Evolutionary conservation across 2,888 invertebrate genomes (phyloP).

Genomic region (Drosophila infuscata): DNA sequence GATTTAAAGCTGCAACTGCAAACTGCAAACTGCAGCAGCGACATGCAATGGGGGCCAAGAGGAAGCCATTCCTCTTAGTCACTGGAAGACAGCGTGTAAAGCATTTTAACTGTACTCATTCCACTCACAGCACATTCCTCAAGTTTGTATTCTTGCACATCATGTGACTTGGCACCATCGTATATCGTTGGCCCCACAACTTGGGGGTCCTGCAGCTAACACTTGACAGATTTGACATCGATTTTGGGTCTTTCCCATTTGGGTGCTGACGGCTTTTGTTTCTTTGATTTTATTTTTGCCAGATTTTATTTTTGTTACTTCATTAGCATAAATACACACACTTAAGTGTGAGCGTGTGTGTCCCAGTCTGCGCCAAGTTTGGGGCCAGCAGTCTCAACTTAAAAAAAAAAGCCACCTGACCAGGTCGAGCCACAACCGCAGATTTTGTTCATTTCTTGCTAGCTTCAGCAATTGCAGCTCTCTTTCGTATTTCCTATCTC

Average conservation of each 20-base stretch:
- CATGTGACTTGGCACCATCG: slow-evolving; percentile 31
- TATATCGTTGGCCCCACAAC: slow-evolving; percentile 33
- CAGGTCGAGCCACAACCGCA: slow-evolving; percentile 36
- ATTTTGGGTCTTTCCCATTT: not conserved
- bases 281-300: slow-evolving; percentile 26
- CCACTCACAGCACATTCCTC: slow-evolving; percentile 25
- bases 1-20: slow-evolving; percentile 17
- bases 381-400: slow-evolving; percentile 39
- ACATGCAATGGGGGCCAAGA: slow-evolving; percentile 28
- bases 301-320: slow-evolving; percentile 47
- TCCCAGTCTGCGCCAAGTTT: slow-evolving; percentile 35
- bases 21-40: not conserved
- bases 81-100: slow-evolving; percentile 36
- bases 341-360: slow-evolving; percentile 21
- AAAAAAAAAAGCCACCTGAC: slow-evolving; percentile 57
- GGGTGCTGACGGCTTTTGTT: slow-evolving; percentile 8
- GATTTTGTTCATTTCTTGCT: slow-evolving; percentile 46
- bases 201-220: too few relatives aligned
- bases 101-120: slow-evolving; percentile 34
- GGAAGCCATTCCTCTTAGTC: slow-evolving; percentile 32
- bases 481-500: slow-evolving; percentile 2
- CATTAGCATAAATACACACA: slow-evolving; percentile 56
- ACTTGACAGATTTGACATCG: slow-evolving; percentile 22
- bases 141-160: slow-evolving; percentile 25
- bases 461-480: slow-evolving; percentile 16